These are phyloP conservation scores for Copidosoma floridanum DNA, from an alignment of 1,140 invertebrate species.

Conservation along the genomic window DNA sequence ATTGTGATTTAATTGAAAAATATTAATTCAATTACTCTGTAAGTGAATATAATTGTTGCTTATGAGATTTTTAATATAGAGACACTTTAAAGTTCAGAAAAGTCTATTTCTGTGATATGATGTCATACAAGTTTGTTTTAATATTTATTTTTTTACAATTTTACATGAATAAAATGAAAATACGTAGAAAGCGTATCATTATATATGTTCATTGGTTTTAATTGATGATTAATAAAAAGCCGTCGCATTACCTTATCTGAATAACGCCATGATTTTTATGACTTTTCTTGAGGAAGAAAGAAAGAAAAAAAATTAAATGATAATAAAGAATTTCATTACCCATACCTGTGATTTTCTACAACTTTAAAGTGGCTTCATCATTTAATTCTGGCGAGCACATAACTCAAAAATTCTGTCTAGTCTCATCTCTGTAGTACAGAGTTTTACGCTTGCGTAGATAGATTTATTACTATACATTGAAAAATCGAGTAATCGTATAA, in stretches of 20 bases:
- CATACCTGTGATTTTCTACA: background rate
- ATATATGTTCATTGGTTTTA: too few species aligned
- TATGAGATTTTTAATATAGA: constrained; percentile 10
- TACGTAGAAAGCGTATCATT: too few species aligned
- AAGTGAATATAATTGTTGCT: background rate
- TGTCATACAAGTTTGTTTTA: constrained; percentile 10
- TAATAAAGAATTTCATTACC: too few species aligned
- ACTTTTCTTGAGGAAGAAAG: too few species aligned
- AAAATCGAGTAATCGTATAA: constrained; percentile 2
- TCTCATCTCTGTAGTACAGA: constrained; percentile 22
- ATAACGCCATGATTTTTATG: too few species aligned
- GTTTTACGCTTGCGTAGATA: constrained; percentile 16
- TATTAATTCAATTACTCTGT: constrained; percentile 14
- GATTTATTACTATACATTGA: constrained; percentile 17
- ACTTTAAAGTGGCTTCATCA: constrained; percentile 18
- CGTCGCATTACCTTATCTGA: too few species aligned
- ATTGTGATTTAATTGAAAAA: constrained; percentile 9
- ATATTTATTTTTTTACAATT: constrained; percentile 16
- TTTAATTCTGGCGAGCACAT: background rate
- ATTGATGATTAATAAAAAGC: too few species aligned
- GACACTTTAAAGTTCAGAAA: constrained; percentile 23
- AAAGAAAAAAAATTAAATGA: too few species aligned
- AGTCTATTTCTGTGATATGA: constrained; percentile 19
- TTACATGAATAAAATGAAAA: constrained; percentile 6
- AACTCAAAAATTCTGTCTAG: constrained; percentile 20